Conservation (phyloP, 2,888 invertebrate genomes). For the Luperina nickerlii region DNA sequence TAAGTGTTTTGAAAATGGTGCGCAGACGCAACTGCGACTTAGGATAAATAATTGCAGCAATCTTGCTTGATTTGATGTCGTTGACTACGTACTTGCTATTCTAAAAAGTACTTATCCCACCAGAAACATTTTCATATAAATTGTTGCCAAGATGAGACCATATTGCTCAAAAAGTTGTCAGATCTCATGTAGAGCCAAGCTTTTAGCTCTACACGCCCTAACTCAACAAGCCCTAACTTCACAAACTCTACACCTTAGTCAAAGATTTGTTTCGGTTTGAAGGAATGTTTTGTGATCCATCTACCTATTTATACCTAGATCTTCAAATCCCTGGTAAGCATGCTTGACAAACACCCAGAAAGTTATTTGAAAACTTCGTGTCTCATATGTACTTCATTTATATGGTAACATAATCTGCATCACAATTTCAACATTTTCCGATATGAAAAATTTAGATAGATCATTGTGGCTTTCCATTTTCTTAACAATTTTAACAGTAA, state of each 20-base stretch:
- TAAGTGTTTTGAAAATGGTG: conserved; percentile 61
- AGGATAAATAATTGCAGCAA: conserved; percentile 53
- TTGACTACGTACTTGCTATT: background rate
- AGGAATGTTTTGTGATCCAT: background rate
- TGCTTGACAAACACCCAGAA: background rate
- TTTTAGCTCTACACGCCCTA: too few relatives aligned
- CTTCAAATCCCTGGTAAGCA: background rate
- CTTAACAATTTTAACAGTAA: background rate
- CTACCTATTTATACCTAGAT: background rate
- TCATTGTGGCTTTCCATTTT: background rate
- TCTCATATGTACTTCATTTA: background rate
- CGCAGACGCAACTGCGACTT: conserved; percentile 42
- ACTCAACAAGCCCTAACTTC: too few relatives aligned
- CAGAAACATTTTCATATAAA: too few relatives aligned
- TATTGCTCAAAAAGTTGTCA: too few relatives aligned
- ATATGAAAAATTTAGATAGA: background rate
- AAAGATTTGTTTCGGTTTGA: background rate
- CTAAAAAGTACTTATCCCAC: background rate
- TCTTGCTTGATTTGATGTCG: conserved; percentile 16
- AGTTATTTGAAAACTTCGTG: background rate
- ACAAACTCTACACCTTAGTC: too few relatives aligned
- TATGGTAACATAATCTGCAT: background rate
- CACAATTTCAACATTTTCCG: background rate
- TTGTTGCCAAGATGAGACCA: too few relatives aligned
- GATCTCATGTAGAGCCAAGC: too few relatives aligned